A percentile compares a stretch with the other conserved stretches of the same genome.
phyloP scores from a whole-genome alignment of 1,140 invertebrate species.

The Cydia pomonella region DNA sequence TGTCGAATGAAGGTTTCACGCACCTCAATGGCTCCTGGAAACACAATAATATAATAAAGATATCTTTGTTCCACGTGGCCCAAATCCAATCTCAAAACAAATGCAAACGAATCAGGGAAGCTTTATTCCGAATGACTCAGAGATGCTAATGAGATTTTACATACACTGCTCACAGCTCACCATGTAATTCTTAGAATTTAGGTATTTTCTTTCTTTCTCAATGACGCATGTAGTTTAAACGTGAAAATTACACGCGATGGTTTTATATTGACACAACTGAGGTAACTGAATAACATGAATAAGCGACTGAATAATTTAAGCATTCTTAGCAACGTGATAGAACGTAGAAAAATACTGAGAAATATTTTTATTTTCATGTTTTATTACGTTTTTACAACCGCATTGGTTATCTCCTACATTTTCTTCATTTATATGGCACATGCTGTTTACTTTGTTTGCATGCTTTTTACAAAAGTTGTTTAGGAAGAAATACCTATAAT shows the following conservation, averaged over 20 bases:
- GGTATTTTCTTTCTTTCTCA: neutral
- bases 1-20: constrained; percentile 47
- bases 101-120: neutral
- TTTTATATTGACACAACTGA: constrained; percentile 23
- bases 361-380: neutral
- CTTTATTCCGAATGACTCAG: neutral
- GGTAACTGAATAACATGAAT: neutral
- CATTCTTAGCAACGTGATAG: neutral
- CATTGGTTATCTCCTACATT: neutral
- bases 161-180: neutral
- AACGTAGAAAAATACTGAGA: constrained; percentile 2
- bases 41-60: constrained; percentile 39
- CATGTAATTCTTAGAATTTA: neutral
- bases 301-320: constrained; percentile 9
- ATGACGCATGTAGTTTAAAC: neutral
- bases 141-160: neutral
- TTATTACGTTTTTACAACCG: constrained; percentile 12
- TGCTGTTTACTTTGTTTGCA: no score
- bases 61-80: constrained; percentile 16
- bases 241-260: neutral
- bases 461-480: no score
- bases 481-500: no score
- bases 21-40: constrained; percentile 33
- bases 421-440: neutral
- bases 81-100: neutral